These are phyloP conservation scores for Amblyteles armatorius DNA, from an alignment of 2,888 invertebrate genomes.

Conservation along the genomic window DNA sequence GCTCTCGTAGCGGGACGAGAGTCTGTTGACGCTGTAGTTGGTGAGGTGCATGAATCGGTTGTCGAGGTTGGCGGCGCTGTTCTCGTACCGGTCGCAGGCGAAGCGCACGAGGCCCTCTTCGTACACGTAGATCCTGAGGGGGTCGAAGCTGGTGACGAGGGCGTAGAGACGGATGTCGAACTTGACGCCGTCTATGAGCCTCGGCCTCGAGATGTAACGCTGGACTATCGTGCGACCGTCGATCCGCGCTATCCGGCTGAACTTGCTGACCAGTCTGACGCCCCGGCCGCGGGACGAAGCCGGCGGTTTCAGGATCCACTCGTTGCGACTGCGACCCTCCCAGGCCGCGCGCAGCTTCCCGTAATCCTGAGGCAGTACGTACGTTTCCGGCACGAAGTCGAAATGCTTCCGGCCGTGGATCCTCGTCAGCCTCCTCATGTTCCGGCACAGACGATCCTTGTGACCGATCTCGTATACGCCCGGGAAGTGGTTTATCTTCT, in stretches of 20 bases:
- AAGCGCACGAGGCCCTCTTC: constrained; percentile 98
- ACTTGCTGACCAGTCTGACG: constrained; percentile 96
- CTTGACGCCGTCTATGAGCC: constrained; percentile 92
- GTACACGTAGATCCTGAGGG: constrained; percentile 96
- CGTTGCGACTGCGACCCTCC: constrained; percentile 94
- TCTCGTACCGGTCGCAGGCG: constrained; percentile 96
- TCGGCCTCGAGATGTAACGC: constrained; percentile 89
- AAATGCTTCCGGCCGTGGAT: constrained; percentile 90
- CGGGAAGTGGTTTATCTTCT: constrained; percentile 99
- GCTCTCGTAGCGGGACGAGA: constrained; percentile 93
- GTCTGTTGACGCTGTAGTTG: constrained; percentile 95
- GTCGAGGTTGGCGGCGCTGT: constrained; percentile 90
- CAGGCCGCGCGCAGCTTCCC: constrained; percentile 94
- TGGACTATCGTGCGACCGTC: constrained; percentile 96
- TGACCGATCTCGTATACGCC: constrained; percentile 99
- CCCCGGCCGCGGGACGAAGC: constrained; percentile 98
- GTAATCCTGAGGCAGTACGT: constrained; percentile 95
- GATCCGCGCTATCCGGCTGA: constrained; percentile 97
- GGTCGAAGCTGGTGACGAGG: constrained; percentile 97
- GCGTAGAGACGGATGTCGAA: constrained; percentile 97
- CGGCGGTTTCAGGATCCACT: constrained; percentile 99
- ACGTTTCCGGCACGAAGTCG: constrained; percentile 97
- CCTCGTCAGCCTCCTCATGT: constrained; percentile 88
- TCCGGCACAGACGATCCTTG: constrained; percentile 96
- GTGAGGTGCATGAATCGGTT: constrained; percentile 97